Percentiles rank a stretch among this genome's conserved stretches.
Conservation (phyloP, 1,140 invertebrate species). For the Drosophila sp. region DNA sequence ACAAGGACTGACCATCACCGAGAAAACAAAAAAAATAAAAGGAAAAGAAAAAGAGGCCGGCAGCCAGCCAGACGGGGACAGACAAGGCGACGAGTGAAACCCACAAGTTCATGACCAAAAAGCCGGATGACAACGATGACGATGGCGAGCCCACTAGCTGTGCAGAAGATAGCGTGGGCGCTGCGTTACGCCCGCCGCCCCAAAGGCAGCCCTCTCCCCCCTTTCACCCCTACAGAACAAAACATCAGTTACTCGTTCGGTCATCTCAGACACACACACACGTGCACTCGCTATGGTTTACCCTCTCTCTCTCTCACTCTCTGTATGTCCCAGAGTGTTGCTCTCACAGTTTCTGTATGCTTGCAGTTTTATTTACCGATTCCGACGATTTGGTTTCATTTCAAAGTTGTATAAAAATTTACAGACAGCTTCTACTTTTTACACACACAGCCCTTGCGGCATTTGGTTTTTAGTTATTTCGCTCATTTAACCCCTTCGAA, state of each 20-base stretch:
- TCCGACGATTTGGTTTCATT: conserved; percentile 47
- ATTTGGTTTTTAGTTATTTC: conserved; percentile 53
- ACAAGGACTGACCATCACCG: conserved; percentile 7
- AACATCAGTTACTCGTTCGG: conserved; percentile 11
- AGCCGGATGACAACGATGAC: conserved; percentile 43
- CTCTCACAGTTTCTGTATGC: conserved; percentile 42
- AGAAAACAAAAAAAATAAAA: background rate
- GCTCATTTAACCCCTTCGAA: conserved; percentile 76
- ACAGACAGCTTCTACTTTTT: conserved; percentile 62
- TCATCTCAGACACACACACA: background rate
- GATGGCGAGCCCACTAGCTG: conserved; percentile 34
- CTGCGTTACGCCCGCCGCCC: conserved; percentile 14
- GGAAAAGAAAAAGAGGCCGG: background rate
- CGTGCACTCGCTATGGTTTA: background rate
- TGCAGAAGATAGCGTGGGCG: conserved; percentile 62
- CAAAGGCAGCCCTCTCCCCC: conserved; percentile 19
- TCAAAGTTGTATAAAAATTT: conserved; percentile 56
- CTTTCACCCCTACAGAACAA: background rate
- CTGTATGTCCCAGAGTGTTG: conserved; percentile 19
- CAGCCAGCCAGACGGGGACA: background rate
- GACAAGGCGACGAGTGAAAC: conserved; percentile 37
- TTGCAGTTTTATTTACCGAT: conserved; percentile 61
- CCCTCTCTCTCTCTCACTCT: conserved; percentile 1
- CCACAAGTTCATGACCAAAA: conserved; percentile 79
- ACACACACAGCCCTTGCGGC: conserved; percentile 50